Percentiles rank a stretch among this genome's conserved stretches.
Conservation (phyloP, 2,113 vertebrate genomes). For the Hippotragus niger region DNA sequence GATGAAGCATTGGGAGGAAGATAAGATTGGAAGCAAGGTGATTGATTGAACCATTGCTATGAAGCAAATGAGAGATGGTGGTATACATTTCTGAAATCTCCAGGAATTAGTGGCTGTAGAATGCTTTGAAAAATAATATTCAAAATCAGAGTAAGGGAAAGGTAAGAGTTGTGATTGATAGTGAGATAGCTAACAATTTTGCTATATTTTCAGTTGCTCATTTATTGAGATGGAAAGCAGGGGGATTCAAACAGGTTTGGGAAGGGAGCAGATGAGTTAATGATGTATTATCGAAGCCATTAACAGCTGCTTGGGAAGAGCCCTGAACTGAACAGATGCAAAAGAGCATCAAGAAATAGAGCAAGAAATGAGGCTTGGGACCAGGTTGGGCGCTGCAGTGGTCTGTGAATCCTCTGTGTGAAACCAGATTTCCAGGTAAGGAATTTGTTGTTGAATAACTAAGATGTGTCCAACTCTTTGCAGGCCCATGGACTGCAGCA, state of each 20-base stretch:
- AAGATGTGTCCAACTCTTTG: neutral
- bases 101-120: neutral
- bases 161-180: neutral
- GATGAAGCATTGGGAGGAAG: neutral
- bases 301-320: neutral
- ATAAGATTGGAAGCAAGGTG: neutral
- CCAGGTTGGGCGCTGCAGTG: neutral
- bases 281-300: neutral
- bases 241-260: neutral
- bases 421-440: neutral
- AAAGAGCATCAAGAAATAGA: neutral
- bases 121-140: neutral
- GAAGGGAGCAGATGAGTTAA: neutral
- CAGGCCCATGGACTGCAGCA: neutral
- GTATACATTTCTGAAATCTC: neutral
- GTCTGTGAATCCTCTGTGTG: fast-evolving
- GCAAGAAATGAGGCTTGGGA: neutral
- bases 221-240: neutral
- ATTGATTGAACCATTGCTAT: neutral
- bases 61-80: neutral
- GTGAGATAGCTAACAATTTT: neutral
- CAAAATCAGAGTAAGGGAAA: neutral
- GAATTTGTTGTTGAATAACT: neutral
- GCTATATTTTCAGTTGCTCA: neutral
- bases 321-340: neutral